These are phyloP conservation scores for Paracanthobrama guichenoti DNA, from an alignment of 2,113 vertebrate genomes.

Conservation along the genomic window DNA sequence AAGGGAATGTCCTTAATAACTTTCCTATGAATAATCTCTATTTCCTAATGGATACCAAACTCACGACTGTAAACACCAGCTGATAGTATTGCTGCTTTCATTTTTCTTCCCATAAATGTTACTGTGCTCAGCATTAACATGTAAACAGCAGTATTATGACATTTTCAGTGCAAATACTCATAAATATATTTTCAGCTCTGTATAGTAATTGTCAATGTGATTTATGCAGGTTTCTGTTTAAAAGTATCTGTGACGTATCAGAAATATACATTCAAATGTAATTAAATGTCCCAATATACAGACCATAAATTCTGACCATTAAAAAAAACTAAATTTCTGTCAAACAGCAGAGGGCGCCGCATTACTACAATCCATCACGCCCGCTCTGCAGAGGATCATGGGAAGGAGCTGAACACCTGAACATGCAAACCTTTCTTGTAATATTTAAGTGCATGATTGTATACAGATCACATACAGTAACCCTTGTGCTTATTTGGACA, in stretches of 20 bases:
- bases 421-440: not conserved
- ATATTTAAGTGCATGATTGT: not conserved
- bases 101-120: too few relatives aligned
- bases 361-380: not conserved
- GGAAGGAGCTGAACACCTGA: not conserved
- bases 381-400: not conserved
- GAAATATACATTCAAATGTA: not conserved
- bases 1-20: not conserved
- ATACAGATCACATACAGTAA: not conserved
- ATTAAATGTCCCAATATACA: not conserved
- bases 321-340: not conserved
- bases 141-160: slow-evolving; percentile 14
- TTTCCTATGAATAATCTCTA: not conserved
- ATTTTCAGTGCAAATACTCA: slow-evolving; percentile 6
- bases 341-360: not conserved
- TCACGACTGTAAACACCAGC: not conserved
- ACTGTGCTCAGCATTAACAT: not conserved
- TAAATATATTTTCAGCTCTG: not conserved
- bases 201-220: not conserved
- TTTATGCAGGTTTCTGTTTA: not conserved
- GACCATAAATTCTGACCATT: not conserved
- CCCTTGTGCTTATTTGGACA: not conserved
- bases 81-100: not conserved
- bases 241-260: not conserved
- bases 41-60: not conserved